Evolutionary conservation across 2,888 invertebrate genomes (phyloP).

Genomic region (Scaptomyza polygonia): DNA sequence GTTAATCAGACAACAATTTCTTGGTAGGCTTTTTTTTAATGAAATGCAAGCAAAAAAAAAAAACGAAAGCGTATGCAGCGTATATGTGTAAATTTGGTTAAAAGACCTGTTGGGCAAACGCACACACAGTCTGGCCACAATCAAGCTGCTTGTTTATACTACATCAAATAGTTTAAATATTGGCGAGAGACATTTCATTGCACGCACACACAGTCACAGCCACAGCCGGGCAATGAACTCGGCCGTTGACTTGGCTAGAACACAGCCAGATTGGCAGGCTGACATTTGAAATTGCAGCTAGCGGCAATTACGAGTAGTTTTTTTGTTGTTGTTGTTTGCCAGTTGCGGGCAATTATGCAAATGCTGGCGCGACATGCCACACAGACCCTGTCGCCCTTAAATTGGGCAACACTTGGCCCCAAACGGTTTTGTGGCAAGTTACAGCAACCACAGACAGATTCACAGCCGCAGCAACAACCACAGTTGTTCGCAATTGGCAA

Average conservation of each 20-base stretch:
- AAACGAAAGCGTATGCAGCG: slow-evolving; percentile 9
- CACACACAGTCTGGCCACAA: slow-evolving; percentile 52
- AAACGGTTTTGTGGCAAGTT: slow-evolving; percentile 25
- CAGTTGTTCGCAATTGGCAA: slow-evolving; percentile 37
- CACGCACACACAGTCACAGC: background rate
- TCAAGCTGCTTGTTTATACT: slow-evolving; percentile 61
- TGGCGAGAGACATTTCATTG: slow-evolving; percentile 27
- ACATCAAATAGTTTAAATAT: slow-evolving; percentile 60
- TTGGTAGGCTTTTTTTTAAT: slow-evolving; percentile 40
- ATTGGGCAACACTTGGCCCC: slow-evolving; percentile 48
- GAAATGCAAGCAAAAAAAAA: too few relatives aligned
- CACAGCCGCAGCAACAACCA: slow-evolving; percentile 8
- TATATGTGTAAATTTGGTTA: slow-evolving; percentile 38
- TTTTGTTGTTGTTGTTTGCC: slow-evolving; percentile 19
- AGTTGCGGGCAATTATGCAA: slow-evolving; percentile 49
- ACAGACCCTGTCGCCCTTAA: slow-evolving; percentile 26
- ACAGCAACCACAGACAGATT: background rate
- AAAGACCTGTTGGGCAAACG: slow-evolving; percentile 23
- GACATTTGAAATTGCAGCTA: slow-evolving; percentile 52
- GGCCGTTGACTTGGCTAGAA: slow-evolving; percentile 37
- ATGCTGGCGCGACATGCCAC: slow-evolving; percentile 34
- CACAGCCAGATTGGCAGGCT: slow-evolving; percentile 31
- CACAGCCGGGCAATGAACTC: slow-evolving; percentile 41
- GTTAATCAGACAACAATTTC: slow-evolving; percentile 53
- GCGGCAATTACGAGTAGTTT: slow-evolving; percentile 42